phyloP scores from a whole-genome alignment of 1,140 invertebrate genomes.

The Luehdorfia chinensis region DNA sequence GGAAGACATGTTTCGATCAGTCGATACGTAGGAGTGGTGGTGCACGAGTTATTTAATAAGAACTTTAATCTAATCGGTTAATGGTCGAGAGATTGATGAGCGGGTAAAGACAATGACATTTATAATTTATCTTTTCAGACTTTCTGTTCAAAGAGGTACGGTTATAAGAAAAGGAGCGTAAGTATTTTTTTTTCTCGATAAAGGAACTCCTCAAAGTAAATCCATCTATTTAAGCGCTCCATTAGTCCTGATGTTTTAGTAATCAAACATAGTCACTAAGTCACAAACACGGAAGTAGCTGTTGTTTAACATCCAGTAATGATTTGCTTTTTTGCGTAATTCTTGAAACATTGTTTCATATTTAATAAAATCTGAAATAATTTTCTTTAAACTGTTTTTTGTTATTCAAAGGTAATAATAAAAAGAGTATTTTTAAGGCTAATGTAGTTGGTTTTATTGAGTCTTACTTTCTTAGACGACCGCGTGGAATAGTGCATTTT shows the following conservation, averaged over 20 bases:
- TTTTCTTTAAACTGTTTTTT: no score
- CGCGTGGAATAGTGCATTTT: no score
- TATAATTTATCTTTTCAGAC: conserved; percentile 34
- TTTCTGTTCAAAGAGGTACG: conserved; percentile 8
- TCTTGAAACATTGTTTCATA: no score
- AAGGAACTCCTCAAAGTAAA: conserved; percentile 5
- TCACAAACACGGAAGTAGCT: no score
- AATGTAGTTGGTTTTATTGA: no score
- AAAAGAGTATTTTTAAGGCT: no score
- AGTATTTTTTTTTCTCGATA: conserved; percentile 27
- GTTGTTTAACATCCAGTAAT: no score
- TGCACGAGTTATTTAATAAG: conserved; percentile 38
- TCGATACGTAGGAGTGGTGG: conserved; percentile 31
- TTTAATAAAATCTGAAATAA: no score
- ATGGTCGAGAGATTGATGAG: conserved; percentile 55
- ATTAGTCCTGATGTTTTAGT: not conserved
- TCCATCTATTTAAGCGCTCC: conserved; percentile 7
- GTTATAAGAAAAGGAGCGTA: conserved; percentile 26
- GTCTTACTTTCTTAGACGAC: no score
- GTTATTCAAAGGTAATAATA: no score
- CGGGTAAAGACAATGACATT: conserved; percentile 38
- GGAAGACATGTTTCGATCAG: conserved; percentile 17
- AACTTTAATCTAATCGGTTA: conserved; percentile 53
- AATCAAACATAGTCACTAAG: conserved; percentile 2
- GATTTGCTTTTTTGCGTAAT: no score